phyloP scores from a whole-genome alignment of 37 sponge, comb jelly and placozoan genomes.

The Spongilla lacustris region DNA sequence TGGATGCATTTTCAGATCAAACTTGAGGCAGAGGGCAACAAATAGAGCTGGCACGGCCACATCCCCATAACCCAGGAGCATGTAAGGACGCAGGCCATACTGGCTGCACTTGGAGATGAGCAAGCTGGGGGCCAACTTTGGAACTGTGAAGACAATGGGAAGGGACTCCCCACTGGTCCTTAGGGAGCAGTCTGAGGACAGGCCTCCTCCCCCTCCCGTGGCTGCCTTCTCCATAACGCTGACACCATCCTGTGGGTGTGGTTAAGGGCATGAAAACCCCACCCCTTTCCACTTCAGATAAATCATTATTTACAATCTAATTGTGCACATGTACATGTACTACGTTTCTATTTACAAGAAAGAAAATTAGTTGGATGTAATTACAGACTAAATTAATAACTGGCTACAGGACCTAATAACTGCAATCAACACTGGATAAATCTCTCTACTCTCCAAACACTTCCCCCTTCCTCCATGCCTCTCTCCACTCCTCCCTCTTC shows the following conservation, averaged over 20 bases:
- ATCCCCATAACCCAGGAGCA: constrained; percentile 78
- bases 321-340: constrained; percentile 46
- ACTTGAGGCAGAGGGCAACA: constrained; percentile 52
- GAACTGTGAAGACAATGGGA: constrained; percentile 54
- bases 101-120: constrained; percentile 26
- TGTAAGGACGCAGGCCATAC: not conserved
- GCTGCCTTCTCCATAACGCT: constrained; percentile 90
- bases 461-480: not conserved
- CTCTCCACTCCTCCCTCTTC: not conserved
- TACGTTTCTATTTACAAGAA: constrained; percentile 34
- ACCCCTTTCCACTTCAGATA: too few relatives aligned
- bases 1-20: constrained; percentile 27
- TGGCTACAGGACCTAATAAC: too few relatives aligned
- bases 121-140: constrained; percentile 6
- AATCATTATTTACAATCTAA: not conserved
- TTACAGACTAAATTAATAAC: too few relatives aligned
- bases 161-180: constrained; percentile 3
- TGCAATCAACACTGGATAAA: not conserved
- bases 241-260: constrained; percentile 55
- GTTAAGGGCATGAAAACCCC: too few relatives aligned
- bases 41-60: constrained; percentile 72
- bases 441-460: not conserved
- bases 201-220: constrained; percentile 27
- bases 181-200: too few relatives aligned
- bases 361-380: too few relatives aligned